These are phyloP conservation scores for Bryconaethiops microstoma DNA, from an alignment of 2,797 vertebrate species.

Conservation along the genomic window DNA sequence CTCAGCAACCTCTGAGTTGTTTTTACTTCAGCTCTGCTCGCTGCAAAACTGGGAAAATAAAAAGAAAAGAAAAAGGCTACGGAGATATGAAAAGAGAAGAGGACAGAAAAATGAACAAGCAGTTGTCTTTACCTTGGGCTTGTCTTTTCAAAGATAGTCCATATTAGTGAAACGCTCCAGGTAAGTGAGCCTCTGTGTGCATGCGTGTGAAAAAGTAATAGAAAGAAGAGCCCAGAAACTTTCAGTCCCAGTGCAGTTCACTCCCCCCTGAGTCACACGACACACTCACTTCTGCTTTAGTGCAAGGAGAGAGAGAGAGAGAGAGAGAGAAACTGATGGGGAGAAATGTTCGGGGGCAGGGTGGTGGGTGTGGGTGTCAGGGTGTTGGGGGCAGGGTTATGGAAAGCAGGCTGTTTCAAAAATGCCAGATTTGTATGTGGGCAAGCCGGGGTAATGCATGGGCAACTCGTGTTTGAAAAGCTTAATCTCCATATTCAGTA, in stretches of 20 bases:
- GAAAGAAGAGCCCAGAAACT: slow-evolving; percentile 22
- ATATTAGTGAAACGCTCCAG: background rate
- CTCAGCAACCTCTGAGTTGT: background rate
- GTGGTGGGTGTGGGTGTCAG: background rate
- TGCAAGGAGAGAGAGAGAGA: background rate
- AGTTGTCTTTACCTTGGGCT: background rate
- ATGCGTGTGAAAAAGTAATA: slow-evolving; percentile 17
- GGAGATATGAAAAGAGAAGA: background rate
- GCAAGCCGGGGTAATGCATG: background rate
- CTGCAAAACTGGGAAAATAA: background rate
- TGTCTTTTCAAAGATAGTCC: background rate
- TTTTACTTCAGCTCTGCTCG: too few relatives aligned
- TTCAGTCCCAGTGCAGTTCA: slow-evolving; percentile 21
- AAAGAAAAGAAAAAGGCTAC: background rate
- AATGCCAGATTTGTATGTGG: slow-evolving; percentile 42
- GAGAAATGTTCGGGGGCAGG: background rate
- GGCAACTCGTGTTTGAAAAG: slow-evolving; percentile 2
- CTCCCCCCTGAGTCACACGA: slow-evolving; percentile 37
- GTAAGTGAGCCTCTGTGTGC: background rate
- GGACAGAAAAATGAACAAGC: background rate
- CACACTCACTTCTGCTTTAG: slow-evolving; percentile 34
- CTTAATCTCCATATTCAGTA: slow-evolving; percentile 31
- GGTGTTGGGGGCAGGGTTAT: background rate
- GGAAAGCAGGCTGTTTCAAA: slow-evolving; percentile 23
- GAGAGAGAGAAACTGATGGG: slow-evolving; percentile 9